phyloP scores from a whole-genome alignment of 1,140 invertebrate genomes.

The Scaptomyza hsui region DNA sequence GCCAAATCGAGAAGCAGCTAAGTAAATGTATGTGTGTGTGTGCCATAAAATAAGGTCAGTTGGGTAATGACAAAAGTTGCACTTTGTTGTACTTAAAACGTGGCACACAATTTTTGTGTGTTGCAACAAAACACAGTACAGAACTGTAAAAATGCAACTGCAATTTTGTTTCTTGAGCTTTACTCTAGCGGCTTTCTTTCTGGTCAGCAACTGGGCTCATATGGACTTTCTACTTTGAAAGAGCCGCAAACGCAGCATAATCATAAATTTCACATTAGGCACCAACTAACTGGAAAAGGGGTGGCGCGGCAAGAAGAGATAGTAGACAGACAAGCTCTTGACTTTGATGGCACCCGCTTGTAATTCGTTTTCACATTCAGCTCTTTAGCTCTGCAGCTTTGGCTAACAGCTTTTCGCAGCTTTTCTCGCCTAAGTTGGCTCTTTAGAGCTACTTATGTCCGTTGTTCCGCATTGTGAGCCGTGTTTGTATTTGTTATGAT shows the following conservation, averaged over 20 bases:
- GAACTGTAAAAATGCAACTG: conserved; percentile 55
- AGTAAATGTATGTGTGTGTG: conserved; percentile 15
- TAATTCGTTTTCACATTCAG: conserved; percentile 69
- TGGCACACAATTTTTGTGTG: conserved; percentile 32
- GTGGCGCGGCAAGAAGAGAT: not conserved
- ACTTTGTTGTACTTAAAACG: conserved; percentile 55
- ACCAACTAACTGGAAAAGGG: conserved; percentile 33
- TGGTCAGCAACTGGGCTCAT: conserved; percentile 35
- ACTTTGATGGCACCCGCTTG: conserved; percentile 47
- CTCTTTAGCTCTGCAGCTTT: conserved; percentile 31
- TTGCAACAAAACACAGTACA: conserved; percentile 29
- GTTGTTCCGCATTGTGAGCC: conserved; percentile 61
- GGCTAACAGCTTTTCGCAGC: conserved; percentile 20
- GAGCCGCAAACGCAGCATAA: conserved; percentile 42
- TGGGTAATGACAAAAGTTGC: conserved; percentile 60
- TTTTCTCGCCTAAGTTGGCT: conserved; percentile 53
- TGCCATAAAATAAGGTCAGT: conserved; percentile 70
- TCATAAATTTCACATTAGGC: conserved; percentile 79
- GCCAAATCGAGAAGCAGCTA: conserved; percentile 19
- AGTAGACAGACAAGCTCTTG: conserved; percentile 34
- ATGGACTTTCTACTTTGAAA: conserved; percentile 70
- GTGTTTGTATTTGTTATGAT: conserved; percentile 1
- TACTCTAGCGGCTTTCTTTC: conserved; percentile 61
- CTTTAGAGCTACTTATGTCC: conserved; percentile 26
- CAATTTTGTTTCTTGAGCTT: conserved; percentile 28